Conservation (phyloP, 2,888 invertebrate species). For the Leptinotarsa tumamoca region DNA sequence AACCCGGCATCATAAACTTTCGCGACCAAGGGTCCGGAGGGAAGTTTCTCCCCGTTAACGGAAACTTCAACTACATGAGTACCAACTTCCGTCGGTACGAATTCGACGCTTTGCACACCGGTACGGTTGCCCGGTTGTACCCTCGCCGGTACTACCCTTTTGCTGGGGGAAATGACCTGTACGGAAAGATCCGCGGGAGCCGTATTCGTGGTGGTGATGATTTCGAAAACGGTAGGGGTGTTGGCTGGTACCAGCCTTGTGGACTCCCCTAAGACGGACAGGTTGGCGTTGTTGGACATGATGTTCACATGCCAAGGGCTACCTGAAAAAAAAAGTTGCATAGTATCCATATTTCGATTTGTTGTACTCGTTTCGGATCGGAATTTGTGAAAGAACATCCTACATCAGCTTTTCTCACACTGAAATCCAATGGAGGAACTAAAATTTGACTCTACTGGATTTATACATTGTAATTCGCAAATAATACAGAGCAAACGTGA, state of each 20-base stretch:
- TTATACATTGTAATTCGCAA: too few species aligned
- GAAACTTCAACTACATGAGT: conserved; percentile 91
- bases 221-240: conserved; percentile 89
- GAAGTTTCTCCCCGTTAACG: conserved; percentile 89
- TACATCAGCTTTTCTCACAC: neutral
- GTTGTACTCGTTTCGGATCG: conserved; percentile 4
- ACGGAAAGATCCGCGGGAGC: conserved; percentile 72
- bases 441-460: neutral
- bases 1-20: conserved; percentile 95
- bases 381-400: conserved; percentile 17
- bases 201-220: conserved; percentile 75
- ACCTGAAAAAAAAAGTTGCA: conserved; percentile 71
- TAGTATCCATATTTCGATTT: neutral
- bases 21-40: conserved; percentile 90
- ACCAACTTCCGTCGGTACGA: conserved; percentile 93
- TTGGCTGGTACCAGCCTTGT: conserved; percentile 92
- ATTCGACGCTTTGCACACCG: conserved; percentile 87
- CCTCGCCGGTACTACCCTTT: conserved; percentile 84
- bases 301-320: conserved; percentile 96
- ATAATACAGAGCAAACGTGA: too few species aligned
- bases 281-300: conserved; percentile 79
- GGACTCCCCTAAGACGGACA: conserved; percentile 88
- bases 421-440: neutral
- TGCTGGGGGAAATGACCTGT: conserved; percentile 84
- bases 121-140: conserved; percentile 84